phyloP scores from a whole-genome alignment of 2,888 invertebrate species.

The Brachyptera risi region DNA sequence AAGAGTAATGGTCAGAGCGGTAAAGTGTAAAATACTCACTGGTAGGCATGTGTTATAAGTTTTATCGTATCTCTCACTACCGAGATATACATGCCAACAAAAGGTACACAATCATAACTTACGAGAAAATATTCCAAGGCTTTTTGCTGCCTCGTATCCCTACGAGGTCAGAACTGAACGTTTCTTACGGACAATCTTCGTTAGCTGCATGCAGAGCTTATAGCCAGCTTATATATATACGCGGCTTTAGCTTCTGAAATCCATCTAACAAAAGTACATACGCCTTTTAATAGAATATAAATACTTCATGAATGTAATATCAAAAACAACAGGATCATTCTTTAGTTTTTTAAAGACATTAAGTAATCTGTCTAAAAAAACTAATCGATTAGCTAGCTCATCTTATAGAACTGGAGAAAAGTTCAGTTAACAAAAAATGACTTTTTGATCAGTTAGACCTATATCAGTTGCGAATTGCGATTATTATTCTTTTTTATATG shows the following conservation, averaged over 20 bases:
- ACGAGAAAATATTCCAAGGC: slow-evolving; percentile 20
- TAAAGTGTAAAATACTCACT: slow-evolving; percentile 2
- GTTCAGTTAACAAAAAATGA: too few relatives aligned
- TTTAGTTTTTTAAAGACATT: too few relatives aligned
- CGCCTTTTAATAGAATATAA: not conserved
- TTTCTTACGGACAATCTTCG: not conserved
- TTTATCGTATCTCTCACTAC: slow-evolving; percentile 11
- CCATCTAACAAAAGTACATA: too few relatives aligned
- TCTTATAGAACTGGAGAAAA: too few relatives aligned
- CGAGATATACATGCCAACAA: slow-evolving; percentile 14
- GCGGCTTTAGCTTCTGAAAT: slow-evolving; percentile 8
- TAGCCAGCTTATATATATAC: not conserved
- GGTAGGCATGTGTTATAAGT: not conserved
- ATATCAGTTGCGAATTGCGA: too few relatives aligned
- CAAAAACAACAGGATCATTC: too few relatives aligned
- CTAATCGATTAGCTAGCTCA: too few relatives aligned
- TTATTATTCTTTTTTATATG: too few relatives aligned
- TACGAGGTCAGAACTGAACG: slow-evolving; percentile 10
- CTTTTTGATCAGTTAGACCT: too few relatives aligned
- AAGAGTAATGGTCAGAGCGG: slow-evolving; percentile 5
- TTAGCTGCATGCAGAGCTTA: not conserved
- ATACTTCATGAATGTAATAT: too few relatives aligned
- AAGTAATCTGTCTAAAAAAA: too few relatives aligned
- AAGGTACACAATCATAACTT: slow-evolving; percentile 17
- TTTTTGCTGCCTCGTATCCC: not conserved